Conservation (phyloP, 2,888 invertebrate species). For the Aphelenchoides bicaudatus region DNA sequence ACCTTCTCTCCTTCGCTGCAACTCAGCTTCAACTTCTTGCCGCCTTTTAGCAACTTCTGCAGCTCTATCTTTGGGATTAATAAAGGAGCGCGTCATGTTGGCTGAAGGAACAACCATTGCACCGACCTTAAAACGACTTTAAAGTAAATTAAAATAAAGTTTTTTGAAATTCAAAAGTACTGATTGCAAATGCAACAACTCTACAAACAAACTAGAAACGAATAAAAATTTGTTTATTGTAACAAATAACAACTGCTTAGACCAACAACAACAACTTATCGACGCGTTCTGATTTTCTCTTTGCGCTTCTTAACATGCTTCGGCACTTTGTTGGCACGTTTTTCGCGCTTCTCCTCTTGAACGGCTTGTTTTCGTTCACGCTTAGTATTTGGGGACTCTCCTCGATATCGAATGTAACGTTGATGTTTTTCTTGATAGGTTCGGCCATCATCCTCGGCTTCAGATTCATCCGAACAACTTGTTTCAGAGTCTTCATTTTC, state of each 20-base stretch:
- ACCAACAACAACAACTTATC: slow-evolving; percentile 13
- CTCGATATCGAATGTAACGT: slow-evolving; percentile 35
- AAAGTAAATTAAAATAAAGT: neutral
- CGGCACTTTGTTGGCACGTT: slow-evolving; percentile 79
- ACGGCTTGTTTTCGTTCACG: slow-evolving; percentile 78
- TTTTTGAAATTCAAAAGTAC: slow-evolving; percentile 10
- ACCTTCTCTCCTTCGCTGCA: slow-evolving; percentile 30
- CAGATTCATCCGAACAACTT: slow-evolving; percentile 19
- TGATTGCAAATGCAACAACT: slow-evolving; percentile 12
- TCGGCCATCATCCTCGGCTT: neutral
- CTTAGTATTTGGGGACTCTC: slow-evolving; percentile 64
- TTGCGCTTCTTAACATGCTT: slow-evolving; percentile 88
- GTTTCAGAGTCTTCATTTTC: neutral
- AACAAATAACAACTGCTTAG: no score
- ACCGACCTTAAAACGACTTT: neutral
- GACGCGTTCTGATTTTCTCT: slow-evolving; percentile 63
- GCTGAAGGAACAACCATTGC: neutral
- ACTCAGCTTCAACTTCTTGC: slow-evolving; percentile 31
- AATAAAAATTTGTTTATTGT: no score
- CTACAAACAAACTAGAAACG: neutral
- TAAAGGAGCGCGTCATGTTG: slow-evolving; percentile 30
- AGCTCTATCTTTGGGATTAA: slow-evolving; percentile 30
- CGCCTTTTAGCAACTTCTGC: slow-evolving; percentile 35
- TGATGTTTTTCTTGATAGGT: slow-evolving; percentile 26
- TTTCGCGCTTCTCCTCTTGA: slow-evolving; percentile 82